phyloP scores from a whole-genome alignment of 2,888 invertebrate genomes.

The Drosophila niveifrons region DNA sequence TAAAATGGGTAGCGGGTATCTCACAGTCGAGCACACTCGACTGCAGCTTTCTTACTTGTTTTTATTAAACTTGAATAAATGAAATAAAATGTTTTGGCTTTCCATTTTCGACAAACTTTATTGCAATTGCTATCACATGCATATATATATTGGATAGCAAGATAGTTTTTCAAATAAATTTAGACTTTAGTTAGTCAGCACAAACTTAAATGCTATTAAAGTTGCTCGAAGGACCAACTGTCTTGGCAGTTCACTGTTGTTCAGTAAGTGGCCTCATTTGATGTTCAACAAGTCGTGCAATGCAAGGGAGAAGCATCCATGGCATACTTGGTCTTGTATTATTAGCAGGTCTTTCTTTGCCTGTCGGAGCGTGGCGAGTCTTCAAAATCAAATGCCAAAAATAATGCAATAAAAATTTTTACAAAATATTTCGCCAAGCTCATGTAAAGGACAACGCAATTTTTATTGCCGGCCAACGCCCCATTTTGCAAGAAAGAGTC shows the following conservation, averaged over 20 bases:
- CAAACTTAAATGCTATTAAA: neutral
- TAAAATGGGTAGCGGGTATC: too few relatives aligned
- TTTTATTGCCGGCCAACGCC: slow-evolving; percentile 62
- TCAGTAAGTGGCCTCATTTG: slow-evolving; percentile 41
- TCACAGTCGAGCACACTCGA: too few relatives aligned
- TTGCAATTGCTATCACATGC: too few relatives aligned
- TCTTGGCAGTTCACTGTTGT: neutral
- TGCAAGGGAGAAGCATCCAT: slow-evolving; percentile 10
- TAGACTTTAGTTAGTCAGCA: too few relatives aligned
- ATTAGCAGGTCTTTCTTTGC: slow-evolving; percentile 50
- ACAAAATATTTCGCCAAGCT: slow-evolving; percentile 52
- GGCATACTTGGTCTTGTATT: slow-evolving; percentile 21
- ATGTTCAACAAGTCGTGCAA: slow-evolving; percentile 53
- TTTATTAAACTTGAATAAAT: too few relatives aligned
- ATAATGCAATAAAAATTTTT: slow-evolving; percentile 65
- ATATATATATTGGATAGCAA: too few relatives aligned
- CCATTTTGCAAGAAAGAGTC: slow-evolving; percentile 15
- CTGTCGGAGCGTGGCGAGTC: slow-evolving; percentile 42
- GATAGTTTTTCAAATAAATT: too few relatives aligned
- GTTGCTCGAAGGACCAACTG: neutral
- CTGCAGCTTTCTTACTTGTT: too few relatives aligned
- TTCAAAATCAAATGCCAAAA: slow-evolving; percentile 62
- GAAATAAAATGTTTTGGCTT: too few relatives aligned
- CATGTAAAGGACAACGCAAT: slow-evolving; percentile 54
- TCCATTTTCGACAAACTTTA: too few relatives aligned